Evolutionary conservation across 2,113 vertebrate genomes (phyloP).

Genomic region (Macrotis lagotis): DNA sequence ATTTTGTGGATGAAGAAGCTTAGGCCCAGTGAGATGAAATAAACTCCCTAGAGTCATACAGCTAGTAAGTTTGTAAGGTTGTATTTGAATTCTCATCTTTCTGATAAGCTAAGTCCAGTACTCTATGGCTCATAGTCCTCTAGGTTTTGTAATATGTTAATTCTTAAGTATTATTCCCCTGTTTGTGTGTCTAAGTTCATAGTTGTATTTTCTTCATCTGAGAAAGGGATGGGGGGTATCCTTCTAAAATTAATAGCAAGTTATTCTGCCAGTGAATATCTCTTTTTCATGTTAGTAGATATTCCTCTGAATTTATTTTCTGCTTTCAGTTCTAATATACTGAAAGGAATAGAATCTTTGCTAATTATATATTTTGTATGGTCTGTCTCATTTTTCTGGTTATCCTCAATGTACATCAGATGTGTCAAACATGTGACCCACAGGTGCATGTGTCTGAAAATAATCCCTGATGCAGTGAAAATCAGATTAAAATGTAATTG

Average conservation of each 20-base stretch:
- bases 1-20: neutral
- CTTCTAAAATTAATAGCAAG: neutral
- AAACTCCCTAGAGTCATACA: neutral
- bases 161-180: neutral
- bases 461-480: neutral
- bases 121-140: neutral
- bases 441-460: neutral
- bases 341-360: neutral
- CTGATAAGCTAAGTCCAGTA: neutral
- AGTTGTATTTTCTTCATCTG: neutral
- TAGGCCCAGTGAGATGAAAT: neutral
- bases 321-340: neutral
- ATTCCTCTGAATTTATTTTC: neutral
- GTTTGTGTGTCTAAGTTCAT: neutral
- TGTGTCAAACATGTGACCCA: neutral
- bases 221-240: neutral
- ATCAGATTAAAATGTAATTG: neutral
- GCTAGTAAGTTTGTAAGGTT: neutral
- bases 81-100: neutral
- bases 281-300: neutral
- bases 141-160: neutral
- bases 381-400: neutral
- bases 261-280: neutral
- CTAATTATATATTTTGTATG: neutral
- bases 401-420: neutral